These are phyloP conservation scores for Aptenodytes patagonicus DNA, from an alignment of 2,113 vertebrate genomes.

Conservation along the genomic window DNA sequence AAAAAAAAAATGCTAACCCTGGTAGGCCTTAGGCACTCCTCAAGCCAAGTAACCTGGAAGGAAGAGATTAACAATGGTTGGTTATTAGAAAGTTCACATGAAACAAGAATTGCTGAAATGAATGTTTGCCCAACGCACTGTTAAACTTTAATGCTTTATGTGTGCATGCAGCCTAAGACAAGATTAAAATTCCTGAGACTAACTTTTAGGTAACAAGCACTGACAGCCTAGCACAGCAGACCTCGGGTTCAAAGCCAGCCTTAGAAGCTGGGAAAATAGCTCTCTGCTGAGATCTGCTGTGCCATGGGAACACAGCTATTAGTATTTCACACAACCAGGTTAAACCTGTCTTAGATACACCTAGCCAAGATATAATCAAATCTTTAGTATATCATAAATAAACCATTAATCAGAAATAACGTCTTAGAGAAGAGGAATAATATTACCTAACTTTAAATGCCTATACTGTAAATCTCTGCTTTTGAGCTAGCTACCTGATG, in stretches of 20 bases:
- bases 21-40: background rate
- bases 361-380: background rate
- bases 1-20: background rate
- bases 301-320: background rate
- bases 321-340: background rate
- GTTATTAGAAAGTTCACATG: constrained; percentile 39
- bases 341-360: background rate
- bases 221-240: background rate
- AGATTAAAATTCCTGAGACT: constrained; percentile 20
- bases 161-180: background rate
- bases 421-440: background rate
- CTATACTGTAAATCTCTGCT: background rate
- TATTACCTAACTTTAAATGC: background rate
- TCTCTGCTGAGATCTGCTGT: background rate
- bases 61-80: constrained; percentile 15
- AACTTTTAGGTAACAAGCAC: background rate
- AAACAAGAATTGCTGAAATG: constrained; percentile 35
- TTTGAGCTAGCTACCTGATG: background rate
- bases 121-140: constrained; percentile 25
- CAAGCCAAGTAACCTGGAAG: background rate
- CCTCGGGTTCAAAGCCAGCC: background rate
- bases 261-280: background rate
- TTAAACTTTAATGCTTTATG: constrained; percentile 9
- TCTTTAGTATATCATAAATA: background rate
- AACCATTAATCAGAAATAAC: background rate